A percentile compares a stretch with the other conserved stretches of the same genome.
These are phyloP conservation scores for Choristoneura rosaceana DNA, from an alignment of 2,888 invertebrate species.

Conservation along the genomic window DNA sequence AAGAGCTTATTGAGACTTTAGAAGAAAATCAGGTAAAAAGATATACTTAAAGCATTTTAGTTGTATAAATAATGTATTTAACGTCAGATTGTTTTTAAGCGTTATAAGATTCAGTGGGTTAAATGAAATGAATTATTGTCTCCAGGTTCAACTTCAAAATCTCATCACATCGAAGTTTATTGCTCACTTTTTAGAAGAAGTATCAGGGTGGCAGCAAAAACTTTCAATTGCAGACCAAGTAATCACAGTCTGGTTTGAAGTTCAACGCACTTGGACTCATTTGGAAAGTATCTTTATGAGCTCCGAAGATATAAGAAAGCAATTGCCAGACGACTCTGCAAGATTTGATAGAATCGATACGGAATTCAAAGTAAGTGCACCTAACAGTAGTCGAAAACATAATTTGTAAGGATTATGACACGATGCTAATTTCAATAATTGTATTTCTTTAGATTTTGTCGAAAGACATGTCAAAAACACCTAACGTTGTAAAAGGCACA, in stretches of 20 bases:
- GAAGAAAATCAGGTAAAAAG: slow-evolving; percentile 96
- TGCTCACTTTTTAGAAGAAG: slow-evolving; percentile 97
- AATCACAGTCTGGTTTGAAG: slow-evolving; percentile 96
- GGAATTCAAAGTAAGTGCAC: slow-evolving; percentile 90
- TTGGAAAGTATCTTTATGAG: slow-evolving; percentile 99
- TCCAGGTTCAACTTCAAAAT: slow-evolving; percentile 96
- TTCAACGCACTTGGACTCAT: slow-evolving; percentile 98
- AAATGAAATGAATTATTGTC: slow-evolving; percentile 37
- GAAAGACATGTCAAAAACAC: slow-evolving; percentile 91
- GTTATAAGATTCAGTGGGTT: neutral
- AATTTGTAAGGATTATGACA: neutral
- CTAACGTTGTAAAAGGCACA: slow-evolving; percentile 96
- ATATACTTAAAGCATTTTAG: neutral
- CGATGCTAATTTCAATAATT: slow-evolving; percentile 35
- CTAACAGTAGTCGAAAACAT: neutral
- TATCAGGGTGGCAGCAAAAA: slow-evolving; percentile 97
- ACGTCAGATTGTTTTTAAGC: neutral
- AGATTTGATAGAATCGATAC: slow-evolving; percentile 96
- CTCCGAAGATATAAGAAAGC: slow-evolving; percentile 97
- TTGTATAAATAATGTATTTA: neutral
- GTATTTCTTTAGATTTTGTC: slow-evolving; percentile 86
- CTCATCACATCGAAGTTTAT: slow-evolving; percentile 98
- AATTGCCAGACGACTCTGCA: slow-evolving; percentile 96
- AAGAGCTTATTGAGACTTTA: slow-evolving; percentile 97
- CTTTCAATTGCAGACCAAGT: slow-evolving; percentile 97